These are phyloP conservation scores for Periphyllus acericola DNA, from an alignment of 2,888 invertebrate species.

Conservation along the genomic window DNA sequence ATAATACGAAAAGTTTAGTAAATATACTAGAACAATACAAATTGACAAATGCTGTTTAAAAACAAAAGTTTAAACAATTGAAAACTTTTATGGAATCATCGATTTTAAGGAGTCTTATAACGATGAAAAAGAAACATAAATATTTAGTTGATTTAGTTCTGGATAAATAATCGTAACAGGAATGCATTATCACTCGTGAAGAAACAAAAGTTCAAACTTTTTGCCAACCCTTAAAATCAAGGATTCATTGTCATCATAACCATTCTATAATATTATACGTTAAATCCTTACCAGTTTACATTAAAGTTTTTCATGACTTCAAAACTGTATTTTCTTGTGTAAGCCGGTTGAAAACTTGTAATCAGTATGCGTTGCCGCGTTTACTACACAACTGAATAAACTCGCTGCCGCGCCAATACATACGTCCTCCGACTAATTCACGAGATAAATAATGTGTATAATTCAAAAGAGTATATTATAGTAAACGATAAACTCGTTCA, in stretches of 20 bases:
- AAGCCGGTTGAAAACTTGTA: not conserved
- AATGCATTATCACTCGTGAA: constrained; percentile 24
- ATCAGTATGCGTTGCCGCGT: not conserved
- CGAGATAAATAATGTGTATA: not conserved
- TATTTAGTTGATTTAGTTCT: constrained; percentile 36
- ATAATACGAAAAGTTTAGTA: no score
- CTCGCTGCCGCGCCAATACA: not conserved
- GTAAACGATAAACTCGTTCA: not conserved
- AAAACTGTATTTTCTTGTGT: constrained; percentile 9
- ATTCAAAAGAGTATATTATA: not conserved
- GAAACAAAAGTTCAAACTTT: constrained; percentile 31
- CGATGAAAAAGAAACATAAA: constrained; percentile 1
- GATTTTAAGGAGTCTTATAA: constrained; percentile 5
- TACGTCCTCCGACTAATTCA: not conserved
- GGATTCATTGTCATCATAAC: constrained; percentile 43
- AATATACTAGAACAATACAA: no score
- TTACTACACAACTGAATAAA: not conserved
- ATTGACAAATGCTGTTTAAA: not conserved
- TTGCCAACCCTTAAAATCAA: constrained; percentile 24
- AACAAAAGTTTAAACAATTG: constrained; percentile 4
- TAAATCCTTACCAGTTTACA: constrained; percentile 27
- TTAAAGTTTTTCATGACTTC: constrained; percentile 29
- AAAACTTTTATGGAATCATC: constrained; percentile 16
- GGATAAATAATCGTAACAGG: constrained; percentile 15
- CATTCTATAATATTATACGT: constrained; percentile 11